Base-by-base conservation (phyloP, 1,140 invertebrate genomes). In the Hermetia illucens region DNA sequence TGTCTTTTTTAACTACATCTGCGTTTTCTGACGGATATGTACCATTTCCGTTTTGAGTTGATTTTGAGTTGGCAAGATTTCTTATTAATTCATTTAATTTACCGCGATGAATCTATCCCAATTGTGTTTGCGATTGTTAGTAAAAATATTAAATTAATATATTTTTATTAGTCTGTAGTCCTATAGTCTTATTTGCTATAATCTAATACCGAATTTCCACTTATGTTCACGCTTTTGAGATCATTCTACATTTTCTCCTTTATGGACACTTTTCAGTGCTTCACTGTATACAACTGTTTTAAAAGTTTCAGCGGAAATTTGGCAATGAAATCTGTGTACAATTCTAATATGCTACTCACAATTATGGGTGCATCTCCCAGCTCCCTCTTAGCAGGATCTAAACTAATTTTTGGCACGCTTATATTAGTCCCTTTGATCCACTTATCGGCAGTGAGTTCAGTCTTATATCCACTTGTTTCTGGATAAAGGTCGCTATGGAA, bases 401-500 rank as follows among this genome's bases (percentile, higher is more conserved):
- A 63, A 24, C 75, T 83, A 49, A 89, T 82, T 64, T 77, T 86
- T 40, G 75, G 71, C 22, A 87, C 69, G 5, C 74, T 62, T 35
- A 69, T 64, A 58, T 86, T 78, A 41, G 70, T 67, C 21, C 80
- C 79, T 45, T 72, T 69, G 10, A 85, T 64, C 89, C 88, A 93
- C 45, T 82, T 74, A 30, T 72, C 63, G 15, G 82, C 76, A 30
- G 72, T 75, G 43, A 89, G 65, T 39, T 80, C 75, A 1, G 87
- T 80, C 41, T 79, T 69, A 22, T 71, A 76, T 19, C 82, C 82
- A 25, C 66, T 59, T 8, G 90, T 95, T 27, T 92, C 86, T 1
- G 89, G 90, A 64, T 85, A 96, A 35, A 96, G 63, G 58, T 96
- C 90, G 5, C 78, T 74, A 64, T 95, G 90, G 57, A 90, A 96